Conservation (phyloP, 2,888 invertebrate genomes). For the Xestobium rufovillosum region DNA sequence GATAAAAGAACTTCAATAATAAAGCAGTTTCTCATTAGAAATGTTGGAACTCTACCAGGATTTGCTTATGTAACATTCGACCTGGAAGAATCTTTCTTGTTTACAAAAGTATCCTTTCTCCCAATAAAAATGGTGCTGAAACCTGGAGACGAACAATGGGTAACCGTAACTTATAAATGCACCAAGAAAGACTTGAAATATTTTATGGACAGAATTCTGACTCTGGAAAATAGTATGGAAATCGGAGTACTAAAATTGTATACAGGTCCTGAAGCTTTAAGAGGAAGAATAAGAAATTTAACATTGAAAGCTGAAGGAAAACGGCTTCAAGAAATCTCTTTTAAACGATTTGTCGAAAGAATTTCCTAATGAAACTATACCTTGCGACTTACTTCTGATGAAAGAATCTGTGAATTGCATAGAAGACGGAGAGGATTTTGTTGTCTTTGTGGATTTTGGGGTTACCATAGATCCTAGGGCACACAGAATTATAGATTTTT, state of each 20-base stretch:
- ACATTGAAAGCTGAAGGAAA: conserved; percentile 29
- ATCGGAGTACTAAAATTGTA: conserved; percentile 35
- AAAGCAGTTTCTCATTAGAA: conserved; percentile 47
- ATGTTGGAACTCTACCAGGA: conserved; percentile 49
- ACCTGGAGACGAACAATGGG: conserved; percentile 31
- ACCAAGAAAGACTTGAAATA: conserved; percentile 33
- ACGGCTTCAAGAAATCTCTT: conserved; percentile 23
- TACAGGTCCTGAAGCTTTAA: conserved; percentile 36
- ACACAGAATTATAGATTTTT: no score
- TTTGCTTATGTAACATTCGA: conserved; percentile 41
- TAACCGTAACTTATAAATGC: conserved; percentile 33
- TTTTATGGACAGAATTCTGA: conserved; percentile 27
- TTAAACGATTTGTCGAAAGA: conserved; percentile 26
- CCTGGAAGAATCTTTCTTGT: conserved; percentile 29
- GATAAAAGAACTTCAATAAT: conserved; percentile 42
- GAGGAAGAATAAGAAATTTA: conserved; percentile 35
- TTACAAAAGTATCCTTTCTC: conserved; percentile 30
- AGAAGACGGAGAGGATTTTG: no score
- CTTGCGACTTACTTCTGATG: conserved; percentile 31
- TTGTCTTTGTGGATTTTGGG: no score
- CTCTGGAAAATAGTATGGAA: conserved; percentile 27
- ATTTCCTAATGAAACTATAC: conserved; percentile 34
- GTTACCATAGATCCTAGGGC: no score
- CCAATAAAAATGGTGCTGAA: conserved; percentile 32
- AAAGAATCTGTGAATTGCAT: conserved; percentile 32